A percentile compares a stretch with the other conserved stretches of the same genome.
These are phyloP conservation scores for Aleiodes alternator DNA, from an alignment of 2,888 invertebrate species.

Conservation along the genomic window DNA sequence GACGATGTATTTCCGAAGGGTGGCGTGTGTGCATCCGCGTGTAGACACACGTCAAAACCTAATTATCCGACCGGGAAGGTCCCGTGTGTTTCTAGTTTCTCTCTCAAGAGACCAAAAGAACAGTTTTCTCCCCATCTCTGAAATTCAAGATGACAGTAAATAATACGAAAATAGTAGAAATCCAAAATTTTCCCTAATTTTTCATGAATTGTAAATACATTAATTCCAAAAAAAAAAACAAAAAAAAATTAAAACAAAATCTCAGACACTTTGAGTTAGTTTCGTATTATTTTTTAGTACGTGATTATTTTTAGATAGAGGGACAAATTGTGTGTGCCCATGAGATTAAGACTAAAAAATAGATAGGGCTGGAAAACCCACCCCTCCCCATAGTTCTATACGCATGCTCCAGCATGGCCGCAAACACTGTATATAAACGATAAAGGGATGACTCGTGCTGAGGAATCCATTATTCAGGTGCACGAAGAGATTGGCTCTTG, in stretches of 20 bases:
- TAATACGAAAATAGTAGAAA: slow-evolving; percentile 37
- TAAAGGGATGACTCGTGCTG: slow-evolving; percentile 65
- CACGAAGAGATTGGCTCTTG: slow-evolving; percentile 49
- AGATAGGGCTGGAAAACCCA: slow-evolving; percentile 55
- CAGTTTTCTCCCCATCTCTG: slow-evolving; percentile 15
- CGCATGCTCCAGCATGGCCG: slow-evolving; percentile 55
- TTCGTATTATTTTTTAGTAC: neutral
- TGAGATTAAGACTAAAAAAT: slow-evolving; percentile 10
- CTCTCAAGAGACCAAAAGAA: slow-evolving; percentile 53
- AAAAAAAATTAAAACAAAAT: neutral
- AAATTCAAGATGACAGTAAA: slow-evolving; percentile 49
- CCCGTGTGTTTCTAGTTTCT: slow-evolving; percentile 49
- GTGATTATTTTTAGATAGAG: neutral
- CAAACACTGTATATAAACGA: slow-evolving; percentile 65
- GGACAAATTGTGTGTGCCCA: slow-evolving; percentile 3
- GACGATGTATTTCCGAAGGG: slow-evolving; percentile 46
- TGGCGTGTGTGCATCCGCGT: slow-evolving; percentile 49
- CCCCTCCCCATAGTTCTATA: slow-evolving; percentile 60
- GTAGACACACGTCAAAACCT: slow-evolving; percentile 65
- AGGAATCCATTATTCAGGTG: slow-evolving; percentile 67
- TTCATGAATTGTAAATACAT: slow-evolving; percentile 10
- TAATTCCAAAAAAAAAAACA: neutral
- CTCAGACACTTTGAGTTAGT: neutral
- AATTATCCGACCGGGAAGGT: slow-evolving; percentile 68
- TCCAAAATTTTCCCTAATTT: slow-evolving; percentile 3